Conservation (phyloP, 2,113 vertebrate genomes). For the Chionodraco myersi region DNA sequence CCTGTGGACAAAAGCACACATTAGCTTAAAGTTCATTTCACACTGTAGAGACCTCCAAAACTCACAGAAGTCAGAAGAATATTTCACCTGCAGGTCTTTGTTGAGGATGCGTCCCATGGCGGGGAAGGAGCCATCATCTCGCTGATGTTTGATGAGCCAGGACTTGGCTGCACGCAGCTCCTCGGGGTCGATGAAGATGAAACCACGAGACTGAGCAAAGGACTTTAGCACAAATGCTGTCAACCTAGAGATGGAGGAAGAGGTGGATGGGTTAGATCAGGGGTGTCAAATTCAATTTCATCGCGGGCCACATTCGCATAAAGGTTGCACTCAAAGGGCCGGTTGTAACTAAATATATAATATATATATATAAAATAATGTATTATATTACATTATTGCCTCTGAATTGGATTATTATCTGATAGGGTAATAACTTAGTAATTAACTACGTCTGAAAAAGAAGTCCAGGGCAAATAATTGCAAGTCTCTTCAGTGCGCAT, state of each 20-base stretch:
- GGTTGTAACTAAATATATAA: not conserved
- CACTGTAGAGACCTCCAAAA: not conserved
- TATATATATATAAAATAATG: too few relatives aligned
- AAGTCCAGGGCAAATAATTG: too few relatives aligned
- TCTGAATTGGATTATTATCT: too few relatives aligned
- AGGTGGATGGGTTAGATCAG: conserved; percentile 1
- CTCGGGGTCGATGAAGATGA: conserved; percentile 93
- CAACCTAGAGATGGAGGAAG: conserved; percentile 82
- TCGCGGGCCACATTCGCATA: too few relatives aligned
- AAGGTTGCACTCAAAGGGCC: too few relatives aligned
- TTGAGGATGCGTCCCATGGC: conserved; percentile 93
- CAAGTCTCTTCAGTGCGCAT: too few relatives aligned
- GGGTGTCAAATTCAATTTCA: too few relatives aligned
- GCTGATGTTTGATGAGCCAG: conserved; percentile 93
- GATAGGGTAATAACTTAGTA: too few relatives aligned
- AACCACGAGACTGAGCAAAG: conserved; percentile 93
- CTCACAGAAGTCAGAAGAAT: not conserved
- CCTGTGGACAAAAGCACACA: conserved; percentile 77
- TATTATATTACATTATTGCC: too few relatives aligned
- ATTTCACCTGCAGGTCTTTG: conserved; percentile 92
- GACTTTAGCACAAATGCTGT: conserved; percentile 96
- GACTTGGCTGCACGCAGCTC: conserved; percentile 90
- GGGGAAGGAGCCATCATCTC: conserved; percentile 90
- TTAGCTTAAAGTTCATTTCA: conserved; percentile 10
- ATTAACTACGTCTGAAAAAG: too few relatives aligned